These are phyloP conservation scores for Cherax quadricarinatus DNA, from an alignment of 1,140 invertebrate genomes.

Conservation along the genomic window DNA sequence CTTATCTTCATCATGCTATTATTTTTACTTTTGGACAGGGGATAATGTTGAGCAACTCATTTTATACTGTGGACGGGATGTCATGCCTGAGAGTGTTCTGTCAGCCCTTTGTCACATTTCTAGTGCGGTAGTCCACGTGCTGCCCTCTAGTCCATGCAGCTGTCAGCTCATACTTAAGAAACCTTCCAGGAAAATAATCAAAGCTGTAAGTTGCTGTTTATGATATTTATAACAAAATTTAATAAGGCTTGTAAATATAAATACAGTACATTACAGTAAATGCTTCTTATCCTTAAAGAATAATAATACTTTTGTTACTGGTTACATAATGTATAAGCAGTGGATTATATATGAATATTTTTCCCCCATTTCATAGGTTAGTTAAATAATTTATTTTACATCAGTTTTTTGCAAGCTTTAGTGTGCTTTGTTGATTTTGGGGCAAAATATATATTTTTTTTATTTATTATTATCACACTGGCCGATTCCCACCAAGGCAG, in stretches of 20 bases:
- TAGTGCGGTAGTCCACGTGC: background rate
- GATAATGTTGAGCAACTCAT: constrained; percentile 22
- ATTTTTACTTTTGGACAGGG: constrained; percentile 2
- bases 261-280: too few relatives aligned
- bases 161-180: constrained; percentile 5
- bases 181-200: constrained; percentile 34
- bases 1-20: background rate
- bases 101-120: constrained; percentile 19
- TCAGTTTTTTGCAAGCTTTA: too few relatives aligned
- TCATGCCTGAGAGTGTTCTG: constrained; percentile 1
- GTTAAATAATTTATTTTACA: too few relatives aligned
- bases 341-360: too few relatives aligned
- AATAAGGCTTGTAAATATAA: background rate
- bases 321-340: too few relatives aligned
- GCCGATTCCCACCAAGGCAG: too few relatives aligned
- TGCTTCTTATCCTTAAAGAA: too few relatives aligned
- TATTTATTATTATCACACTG: too few relatives aligned
- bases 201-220: constrained; percentile 19
- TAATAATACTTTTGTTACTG: too few relatives aligned
- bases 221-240: background rate
- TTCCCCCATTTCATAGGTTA: too few relatives aligned
- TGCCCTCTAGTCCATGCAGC: background rate
- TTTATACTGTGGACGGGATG: constrained; percentile 32
- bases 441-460: too few relatives aligned
- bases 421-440: too few relatives aligned